phyloP scores from a whole-genome alignment of 1,140 invertebrate genomes.

The Scaptomyza graminum region DNA sequence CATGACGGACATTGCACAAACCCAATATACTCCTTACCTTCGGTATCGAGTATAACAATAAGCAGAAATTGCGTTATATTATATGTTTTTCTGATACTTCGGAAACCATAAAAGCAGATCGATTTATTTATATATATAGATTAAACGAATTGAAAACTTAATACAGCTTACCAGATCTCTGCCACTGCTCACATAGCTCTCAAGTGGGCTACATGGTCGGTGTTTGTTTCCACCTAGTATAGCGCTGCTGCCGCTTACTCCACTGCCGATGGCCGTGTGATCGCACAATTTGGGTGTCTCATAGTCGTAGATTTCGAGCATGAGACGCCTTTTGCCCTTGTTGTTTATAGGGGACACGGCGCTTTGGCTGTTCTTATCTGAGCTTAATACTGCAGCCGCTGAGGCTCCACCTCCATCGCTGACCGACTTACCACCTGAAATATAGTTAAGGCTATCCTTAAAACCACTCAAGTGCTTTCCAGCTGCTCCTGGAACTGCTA shows the following conservation, averaged over 20 bases:
- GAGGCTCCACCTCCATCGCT: conserved; percentile 47
- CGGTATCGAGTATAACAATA: too few species aligned
- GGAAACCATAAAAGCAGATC: too few species aligned
- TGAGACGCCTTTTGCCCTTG: conserved; percentile 77
- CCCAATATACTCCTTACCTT: too few species aligned
- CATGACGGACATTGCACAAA: too few species aligned
- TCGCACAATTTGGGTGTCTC: conserved; percentile 91
- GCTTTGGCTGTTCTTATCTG: conserved; percentile 55
- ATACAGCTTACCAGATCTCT: conserved; percentile 84
- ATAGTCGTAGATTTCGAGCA: conserved; percentile 88
- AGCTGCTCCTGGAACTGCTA: conserved; percentile 2
- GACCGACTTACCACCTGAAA: conserved; percentile 57
- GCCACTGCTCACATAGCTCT: conserved; percentile 91
- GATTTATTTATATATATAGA: too few species aligned
- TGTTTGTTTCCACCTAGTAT: conserved; percentile 84
- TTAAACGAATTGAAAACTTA: too few species aligned
- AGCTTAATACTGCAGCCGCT: conserved; percentile 55
- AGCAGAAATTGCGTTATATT: too few species aligned
- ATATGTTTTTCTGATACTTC: too few species aligned
- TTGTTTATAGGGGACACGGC: conserved; percentile 71
- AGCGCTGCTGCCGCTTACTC: conserved; percentile 85
- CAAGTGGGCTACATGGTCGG: conserved; percentile 89
- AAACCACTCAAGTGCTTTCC: conserved; percentile 61
- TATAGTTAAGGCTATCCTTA: conserved; percentile 77
- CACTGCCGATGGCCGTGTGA: conserved; percentile 90